These are phyloP conservation scores for Aurelia aurita complex sp. Pacific DNA, from an alignment of 30 jellyfish, hydroid and myxozoan species.

Conservation along the genomic window DNA sequence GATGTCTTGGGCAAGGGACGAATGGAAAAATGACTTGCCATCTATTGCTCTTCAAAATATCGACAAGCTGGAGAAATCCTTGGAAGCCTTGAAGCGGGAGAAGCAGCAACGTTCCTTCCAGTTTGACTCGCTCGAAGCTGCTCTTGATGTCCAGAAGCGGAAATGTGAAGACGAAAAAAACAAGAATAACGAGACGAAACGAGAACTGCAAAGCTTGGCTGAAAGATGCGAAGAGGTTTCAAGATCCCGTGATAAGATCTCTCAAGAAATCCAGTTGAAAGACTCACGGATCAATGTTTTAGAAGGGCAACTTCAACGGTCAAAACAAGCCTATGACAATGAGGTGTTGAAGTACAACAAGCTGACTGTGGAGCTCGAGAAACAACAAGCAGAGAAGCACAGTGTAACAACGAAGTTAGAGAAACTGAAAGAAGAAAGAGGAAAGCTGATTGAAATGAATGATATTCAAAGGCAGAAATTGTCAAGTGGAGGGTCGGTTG, in stretches of 20 bases:
- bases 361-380: constrained; percentile 38
- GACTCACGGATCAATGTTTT: constrained; percentile 70
- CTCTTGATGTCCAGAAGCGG: constrained; percentile 72
- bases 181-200: constrained; percentile 27
- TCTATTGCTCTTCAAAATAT: constrained; percentile 73
- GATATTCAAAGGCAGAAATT: constrained; percentile 59
- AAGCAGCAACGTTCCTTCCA: constrained; percentile 73
- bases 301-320: constrained; percentile 69
- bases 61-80: constrained; percentile 66
- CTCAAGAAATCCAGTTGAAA: constrained; percentile 83
- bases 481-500: constrained; percentile 56
- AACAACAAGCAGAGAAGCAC: constrained; percentile 45
- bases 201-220: constrained; percentile 68
- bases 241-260: constrained; percentile 54
- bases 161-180: constrained; percentile 81
- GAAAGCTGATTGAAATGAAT: constrained; percentile 54
- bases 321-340: constrained; percentile 55
- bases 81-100: constrained; percentile 78
- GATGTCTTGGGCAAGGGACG: constrained; percentile 98
- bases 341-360: constrained; percentile 34
- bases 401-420: constrained; percentile 25
- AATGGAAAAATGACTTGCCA: constrained; percentile 87
- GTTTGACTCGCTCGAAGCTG: constrained; percentile 81
- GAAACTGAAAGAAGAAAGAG: constrained; percentile 41
- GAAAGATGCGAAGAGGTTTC: constrained; percentile 50